Base-by-base conservation (phyloP, 2,888 invertebrate species). In the Smittia sp. region DNA sequence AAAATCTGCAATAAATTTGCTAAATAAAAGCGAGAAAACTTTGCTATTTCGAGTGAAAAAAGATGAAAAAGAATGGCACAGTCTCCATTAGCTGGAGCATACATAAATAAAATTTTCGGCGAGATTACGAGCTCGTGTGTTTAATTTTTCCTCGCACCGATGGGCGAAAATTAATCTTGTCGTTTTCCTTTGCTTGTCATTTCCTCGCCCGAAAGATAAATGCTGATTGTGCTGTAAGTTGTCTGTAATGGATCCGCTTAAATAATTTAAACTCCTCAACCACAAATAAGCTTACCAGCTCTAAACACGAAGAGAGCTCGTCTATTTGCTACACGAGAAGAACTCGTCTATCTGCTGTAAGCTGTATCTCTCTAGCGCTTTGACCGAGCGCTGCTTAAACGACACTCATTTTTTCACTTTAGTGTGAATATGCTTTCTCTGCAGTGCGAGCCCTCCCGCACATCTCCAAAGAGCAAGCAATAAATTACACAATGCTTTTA, bases 401-500 rank as follows among this genome's bases (percentile, higher is more conserved):
- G 69, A 69, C 69, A 69, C 69, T 69, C 69, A 69, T 69, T 69
- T 69, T 69, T 69, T 41, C 25, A 20, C 15, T 54, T 39, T 25
- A 69, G 52, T 69, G 69, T 54, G 15, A 69, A 67, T 67, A 39
- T 52, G 69, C 54, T 69, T 15, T n/a, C 7, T 58, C 1, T 1
- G 20, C 15, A 27, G 63, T 1, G 11, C 3, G n/a, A 63, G 9
- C 11, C n/a, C 63, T 11, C 63, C 25, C 24, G 27, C 63, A 27
- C 15, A 27, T 54, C 32, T 24, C 54, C 41, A 22, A 52, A 69
- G 69, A 69, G 69, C 58, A 7, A 11, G 69, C 69, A 52, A 69
- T 69, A 69, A 69, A 69, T 69, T 54, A 69, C 69, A 69, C 69
- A 69, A 69, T 69, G 69, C 69, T 69, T 69, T 69, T 69, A 69